phyloP scores from a whole-genome alignment of 1,140 invertebrate species.

The Hetaerina americana region DNA sequence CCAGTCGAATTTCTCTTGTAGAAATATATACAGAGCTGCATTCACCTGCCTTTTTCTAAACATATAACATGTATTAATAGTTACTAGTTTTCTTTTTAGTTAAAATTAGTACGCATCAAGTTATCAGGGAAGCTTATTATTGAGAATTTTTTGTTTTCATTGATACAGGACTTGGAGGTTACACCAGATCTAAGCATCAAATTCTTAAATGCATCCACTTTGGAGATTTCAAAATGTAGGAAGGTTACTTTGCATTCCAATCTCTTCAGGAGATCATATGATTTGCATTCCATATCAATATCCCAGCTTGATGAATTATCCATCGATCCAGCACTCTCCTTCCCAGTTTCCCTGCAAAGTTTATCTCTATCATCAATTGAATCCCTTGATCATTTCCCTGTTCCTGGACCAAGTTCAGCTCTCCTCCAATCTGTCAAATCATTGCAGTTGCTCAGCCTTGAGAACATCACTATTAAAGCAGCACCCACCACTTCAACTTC shows the following conservation, averaged over 20 bases:
- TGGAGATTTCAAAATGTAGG: neutral
- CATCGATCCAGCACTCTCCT: neutral
- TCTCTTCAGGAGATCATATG: neutral
- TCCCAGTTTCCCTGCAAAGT: neutral
- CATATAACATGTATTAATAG: too few species aligned
- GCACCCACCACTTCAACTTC: neutral
- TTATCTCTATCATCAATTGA: neutral
- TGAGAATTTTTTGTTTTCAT: too few species aligned
- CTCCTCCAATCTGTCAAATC: neutral
- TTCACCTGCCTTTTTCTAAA: too few species aligned
- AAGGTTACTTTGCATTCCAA: neutral
- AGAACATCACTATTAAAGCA: neutral
- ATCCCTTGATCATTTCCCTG: neutral
- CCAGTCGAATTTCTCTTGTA: too few species aligned
- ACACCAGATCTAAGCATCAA: neutral
- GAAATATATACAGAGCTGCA: too few species aligned
- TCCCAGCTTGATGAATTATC: neutral
- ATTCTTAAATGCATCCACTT: neutral
- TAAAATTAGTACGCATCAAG: too few species aligned
- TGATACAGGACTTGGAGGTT: neutral
- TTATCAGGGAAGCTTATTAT: too few species aligned
- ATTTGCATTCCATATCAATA: neutral
- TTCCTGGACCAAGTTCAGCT: neutral
- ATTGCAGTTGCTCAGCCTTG: neutral
- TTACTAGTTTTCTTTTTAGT: too few species aligned